Evolutionary conservation across 2,113 vertebrate genomes (phyloP).

Genomic region (Pelodiscus sinensis): DNA sequence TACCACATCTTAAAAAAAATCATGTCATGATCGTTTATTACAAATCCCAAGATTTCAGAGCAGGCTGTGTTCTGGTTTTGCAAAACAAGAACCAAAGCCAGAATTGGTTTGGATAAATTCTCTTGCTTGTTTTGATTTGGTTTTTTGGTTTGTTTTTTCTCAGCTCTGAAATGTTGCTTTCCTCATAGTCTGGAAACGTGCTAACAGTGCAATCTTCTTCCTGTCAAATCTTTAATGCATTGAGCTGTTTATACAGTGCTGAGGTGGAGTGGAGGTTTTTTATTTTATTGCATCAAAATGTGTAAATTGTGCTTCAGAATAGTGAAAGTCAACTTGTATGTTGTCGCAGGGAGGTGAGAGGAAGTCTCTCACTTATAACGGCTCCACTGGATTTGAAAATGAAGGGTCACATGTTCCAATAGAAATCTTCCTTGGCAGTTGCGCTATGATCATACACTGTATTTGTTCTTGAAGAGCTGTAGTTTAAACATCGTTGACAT

Average conservation of each 20-base stretch:
- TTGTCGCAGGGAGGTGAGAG: not conserved
- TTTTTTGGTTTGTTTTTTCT: not conserved
- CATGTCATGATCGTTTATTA: not conserved
- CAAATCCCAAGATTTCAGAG: not conserved
- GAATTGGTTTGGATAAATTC: not conserved
- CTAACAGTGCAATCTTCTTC: not conserved
- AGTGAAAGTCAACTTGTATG: not conserved
- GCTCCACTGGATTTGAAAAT: not conserved
- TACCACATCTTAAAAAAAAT: not conserved
- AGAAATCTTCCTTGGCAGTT: not conserved
- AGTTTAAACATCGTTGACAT: not conserved
- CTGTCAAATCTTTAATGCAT: not conserved
- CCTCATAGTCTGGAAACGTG: not conserved
- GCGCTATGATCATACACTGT: not conserved
- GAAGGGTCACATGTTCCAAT: not conserved
- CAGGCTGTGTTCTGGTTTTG: not conserved
- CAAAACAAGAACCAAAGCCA: not conserved
- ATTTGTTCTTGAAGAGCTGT: not conserved
- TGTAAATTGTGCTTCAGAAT: not conserved
- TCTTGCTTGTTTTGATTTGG: not conserved
- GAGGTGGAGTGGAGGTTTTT: not conserved
- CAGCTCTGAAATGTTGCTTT: not conserved
- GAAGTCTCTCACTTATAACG: not conserved
- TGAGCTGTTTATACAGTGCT: not conserved
- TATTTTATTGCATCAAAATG: not conserved